Conservation (phyloP, 2,888 invertebrate species). For the Hyposoter dolosus region DNA sequence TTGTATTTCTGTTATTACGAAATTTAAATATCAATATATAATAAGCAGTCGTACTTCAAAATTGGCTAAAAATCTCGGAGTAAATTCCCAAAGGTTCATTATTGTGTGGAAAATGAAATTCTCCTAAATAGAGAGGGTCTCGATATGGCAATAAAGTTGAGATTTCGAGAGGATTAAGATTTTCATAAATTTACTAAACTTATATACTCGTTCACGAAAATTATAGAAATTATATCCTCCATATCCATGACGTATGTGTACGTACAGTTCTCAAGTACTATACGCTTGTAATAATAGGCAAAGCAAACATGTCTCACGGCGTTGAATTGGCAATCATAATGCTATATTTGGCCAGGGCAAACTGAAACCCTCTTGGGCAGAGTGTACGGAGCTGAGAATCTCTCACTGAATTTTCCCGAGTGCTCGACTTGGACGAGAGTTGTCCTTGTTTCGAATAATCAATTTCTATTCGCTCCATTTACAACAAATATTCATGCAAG, state of each 20-base stretch:
- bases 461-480: conserved; percentile 1
- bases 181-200: not conserved
- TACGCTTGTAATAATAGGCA: not conserved
- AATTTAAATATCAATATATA: no score
- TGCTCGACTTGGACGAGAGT: not conserved
- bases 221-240: not conserved
- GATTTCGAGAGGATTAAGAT: not conserved
- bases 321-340: conserved; percentile 19
- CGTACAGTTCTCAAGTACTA: not conserved
- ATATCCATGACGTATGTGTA: no score
- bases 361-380: not conserved
- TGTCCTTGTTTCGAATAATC: conserved; percentile 7
- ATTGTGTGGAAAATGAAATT: not conserved
- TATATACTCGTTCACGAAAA: not conserved
- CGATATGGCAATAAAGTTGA: not conserved
- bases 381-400: not conserved
- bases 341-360: not conserved
- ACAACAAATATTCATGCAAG: not conserved
- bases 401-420: conserved; percentile 13
- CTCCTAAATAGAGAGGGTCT: not conserved
- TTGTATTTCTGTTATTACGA: no score
- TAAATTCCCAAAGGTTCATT: no score
- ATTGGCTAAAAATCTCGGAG: no score
- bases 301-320: conserved; percentile 7
- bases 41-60: no score